Base-by-base conservation (phyloP, 2,797 vertebrate species). In the Garrulus glandarius region DNA sequence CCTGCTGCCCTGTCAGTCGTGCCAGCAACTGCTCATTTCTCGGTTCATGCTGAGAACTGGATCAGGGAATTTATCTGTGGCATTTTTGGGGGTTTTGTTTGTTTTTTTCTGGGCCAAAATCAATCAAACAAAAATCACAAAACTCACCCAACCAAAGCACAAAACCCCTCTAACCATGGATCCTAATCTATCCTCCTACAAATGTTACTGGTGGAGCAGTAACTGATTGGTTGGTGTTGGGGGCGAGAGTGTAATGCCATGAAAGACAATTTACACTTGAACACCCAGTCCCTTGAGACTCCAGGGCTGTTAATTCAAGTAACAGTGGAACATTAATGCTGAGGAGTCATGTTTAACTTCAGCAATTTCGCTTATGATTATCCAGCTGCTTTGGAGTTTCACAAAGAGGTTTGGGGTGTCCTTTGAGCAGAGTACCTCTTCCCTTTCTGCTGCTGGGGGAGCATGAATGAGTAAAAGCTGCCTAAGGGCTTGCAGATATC, bases 1-100 rank as follows among this genome's bases (percentile, higher is more conserved):
- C 93, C 46, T 56, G 89, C 89, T 94, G 87, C 89, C 94, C 75
- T 70, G 53, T 67, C 87, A 56, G 68, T 68, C 43, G n/a, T 95
- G 95, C 94, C 91, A 93, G 43, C 77, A 89, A 72, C 84, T 95
- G 84, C 86, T 92, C 79, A 64, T 85, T 94, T 91, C 71, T 56
- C 57, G 61, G 65, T 43, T 84, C 71, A 49, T 0, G 5, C 93
- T 53, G 63, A 57, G 84, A 97, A 18, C 57, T 70, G 76, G 23
- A 93, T 77, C 68, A 53, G 89, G 75, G 82, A 89, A 83, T 89
- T 89, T 63, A 41, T 91, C 47, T 74, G 27, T 30, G 69, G 15
- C 34, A 13, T 15, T 72, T 88, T 34, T 0, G 23, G 34, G 37
- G 13, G 3, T 7, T 56, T 56, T 29, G 46, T 34, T 75, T 59